These are phyloP conservation scores for Scylla paramamosain DNA, from an alignment of 1,140 invertebrate species.

Conservation along the genomic window DNA sequence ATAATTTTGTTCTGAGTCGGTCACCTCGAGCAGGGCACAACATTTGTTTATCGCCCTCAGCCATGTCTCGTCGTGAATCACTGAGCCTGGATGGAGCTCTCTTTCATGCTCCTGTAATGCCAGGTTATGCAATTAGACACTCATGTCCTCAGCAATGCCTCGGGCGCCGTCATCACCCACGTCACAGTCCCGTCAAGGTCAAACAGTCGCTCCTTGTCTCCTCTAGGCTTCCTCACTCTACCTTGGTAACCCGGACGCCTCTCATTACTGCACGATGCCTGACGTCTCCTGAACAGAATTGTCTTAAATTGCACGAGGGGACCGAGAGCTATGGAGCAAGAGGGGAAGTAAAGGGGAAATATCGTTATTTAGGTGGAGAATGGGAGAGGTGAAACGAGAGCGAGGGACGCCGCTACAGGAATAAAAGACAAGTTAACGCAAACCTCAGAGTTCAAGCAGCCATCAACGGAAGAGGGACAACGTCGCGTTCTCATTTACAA, in stretches of 20 bases:
- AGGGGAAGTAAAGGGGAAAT: conserved; percentile 1
- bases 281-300: conserved; percentile 9
- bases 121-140: conserved; percentile 40
- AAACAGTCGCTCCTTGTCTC: conserved; percentile 6
- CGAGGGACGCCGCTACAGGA: not conserved
- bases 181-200: conserved; percentile 31
- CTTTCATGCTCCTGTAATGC: not conserved
- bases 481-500: conserved; percentile 16
- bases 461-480: not conserved
- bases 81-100: not conserved
- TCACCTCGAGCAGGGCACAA: not conserved
- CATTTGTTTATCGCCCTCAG: not conserved
- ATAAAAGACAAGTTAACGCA: conserved; percentile 5
- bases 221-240: not conserved
- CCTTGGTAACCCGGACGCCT: conserved; percentile 32
- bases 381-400: not conserved
- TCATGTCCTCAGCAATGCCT: conserved; percentile 23
- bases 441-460: conserved; percentile 1
- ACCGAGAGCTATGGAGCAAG: not conserved
- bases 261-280: conserved; percentile 29
- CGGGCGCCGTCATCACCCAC: conserved; percentile 30
- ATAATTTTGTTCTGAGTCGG: not conserved
- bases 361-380: conserved; percentile 11
- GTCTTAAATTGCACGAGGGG: not conserved
- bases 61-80: not conserved